phyloP scores from a whole-genome alignment of 2,797 vertebrate species.

The Falco rusticolus region DNA sequence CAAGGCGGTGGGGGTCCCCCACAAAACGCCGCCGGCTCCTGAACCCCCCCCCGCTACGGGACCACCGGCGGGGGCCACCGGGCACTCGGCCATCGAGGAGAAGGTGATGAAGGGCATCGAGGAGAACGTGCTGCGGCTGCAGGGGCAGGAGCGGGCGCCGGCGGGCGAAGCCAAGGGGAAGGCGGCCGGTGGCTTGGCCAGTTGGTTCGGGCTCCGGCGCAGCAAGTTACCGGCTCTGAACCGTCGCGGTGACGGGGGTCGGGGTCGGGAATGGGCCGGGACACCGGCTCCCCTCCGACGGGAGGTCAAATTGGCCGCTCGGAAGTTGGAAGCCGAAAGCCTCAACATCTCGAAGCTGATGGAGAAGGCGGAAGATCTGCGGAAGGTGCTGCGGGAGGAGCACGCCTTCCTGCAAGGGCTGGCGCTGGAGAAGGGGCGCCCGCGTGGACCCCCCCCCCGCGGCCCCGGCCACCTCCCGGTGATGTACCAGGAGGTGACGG shows the following conservation, averaged over 20 bases:
- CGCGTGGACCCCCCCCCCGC: conserved; percentile 59
- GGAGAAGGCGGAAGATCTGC: conserved; percentile 94
- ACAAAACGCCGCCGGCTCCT: fast-evolving
- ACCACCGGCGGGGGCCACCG: not conserved
- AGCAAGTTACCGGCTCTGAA: conserved; percentile 93
- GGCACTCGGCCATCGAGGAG: conserved; percentile 92
- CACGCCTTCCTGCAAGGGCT: conserved; percentile 87
- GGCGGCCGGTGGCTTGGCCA: conserved; percentile 90
- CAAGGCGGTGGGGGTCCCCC: not conserved
- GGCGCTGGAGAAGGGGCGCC: conserved; percentile 83
- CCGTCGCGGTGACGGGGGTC: conserved; percentile 84
- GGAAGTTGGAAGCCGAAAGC: conserved; percentile 90
- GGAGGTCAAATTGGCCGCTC: conserved; percentile 83
- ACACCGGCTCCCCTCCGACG: conserved; percentile 81
- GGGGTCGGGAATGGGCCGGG: conserved; percentile 83
- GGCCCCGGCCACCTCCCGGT: conserved; percentile 83
- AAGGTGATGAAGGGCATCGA: conserved; percentile 98
- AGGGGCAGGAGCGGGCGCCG: conserved; percentile 87
- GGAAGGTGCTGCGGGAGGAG: conserved; percentile 93
- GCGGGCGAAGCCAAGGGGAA: conserved; percentile 86
- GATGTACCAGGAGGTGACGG: conserved; percentile 90
- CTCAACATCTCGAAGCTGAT: conserved; percentile 96
- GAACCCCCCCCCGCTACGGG: not conserved
- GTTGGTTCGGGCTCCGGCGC: conserved; percentile 94
- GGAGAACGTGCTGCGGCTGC: conserved; percentile 92